Percentiles rank a stretch among this genome's conserved stretches.
phyloP scores from a whole-genome alignment of 2,797 vertebrate genomes.

The Tenualosa ilisha region DNA sequence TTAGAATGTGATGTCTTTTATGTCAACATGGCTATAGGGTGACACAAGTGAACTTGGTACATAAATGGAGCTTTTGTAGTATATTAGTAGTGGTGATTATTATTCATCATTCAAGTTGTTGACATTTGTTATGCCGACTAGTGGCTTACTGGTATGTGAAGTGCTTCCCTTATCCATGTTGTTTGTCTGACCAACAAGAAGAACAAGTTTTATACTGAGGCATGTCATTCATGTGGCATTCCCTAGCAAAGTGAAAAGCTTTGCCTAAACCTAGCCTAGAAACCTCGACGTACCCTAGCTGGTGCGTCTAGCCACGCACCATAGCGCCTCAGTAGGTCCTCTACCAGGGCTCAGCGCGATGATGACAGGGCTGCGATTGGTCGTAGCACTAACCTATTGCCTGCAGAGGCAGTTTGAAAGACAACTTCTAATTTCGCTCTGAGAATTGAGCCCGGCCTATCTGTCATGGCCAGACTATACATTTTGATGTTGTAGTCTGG shows the following conservation, averaged over 20 bases:
- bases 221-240: neutral
- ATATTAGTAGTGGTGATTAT: neutral
- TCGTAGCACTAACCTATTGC: too few species aligned
- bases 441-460: too few species aligned
- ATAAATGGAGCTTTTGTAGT: neutral
- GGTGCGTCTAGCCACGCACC: too few species aligned
- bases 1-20: neutral
- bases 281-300: too few species aligned
- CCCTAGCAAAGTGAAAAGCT: neutral
- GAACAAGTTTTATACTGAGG: neutral
- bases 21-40: neutral
- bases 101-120: neutral
- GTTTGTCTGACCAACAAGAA: neutral
- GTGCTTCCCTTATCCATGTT: neutral
- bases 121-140: neutral
- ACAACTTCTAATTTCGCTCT: too few species aligned
- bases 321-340: too few species aligned
- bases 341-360: too few species aligned
- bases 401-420: too few species aligned
- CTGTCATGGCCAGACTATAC: too few species aligned
- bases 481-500: too few species aligned
- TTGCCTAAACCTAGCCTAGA: neutral
- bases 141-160: neutral
- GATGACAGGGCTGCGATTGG: too few species aligned
- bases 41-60: neutral